These are phyloP conservation scores for Aphidius colemani DNA, from an alignment of 2,888 invertebrate genomes.

Conservation along the genomic window DNA sequence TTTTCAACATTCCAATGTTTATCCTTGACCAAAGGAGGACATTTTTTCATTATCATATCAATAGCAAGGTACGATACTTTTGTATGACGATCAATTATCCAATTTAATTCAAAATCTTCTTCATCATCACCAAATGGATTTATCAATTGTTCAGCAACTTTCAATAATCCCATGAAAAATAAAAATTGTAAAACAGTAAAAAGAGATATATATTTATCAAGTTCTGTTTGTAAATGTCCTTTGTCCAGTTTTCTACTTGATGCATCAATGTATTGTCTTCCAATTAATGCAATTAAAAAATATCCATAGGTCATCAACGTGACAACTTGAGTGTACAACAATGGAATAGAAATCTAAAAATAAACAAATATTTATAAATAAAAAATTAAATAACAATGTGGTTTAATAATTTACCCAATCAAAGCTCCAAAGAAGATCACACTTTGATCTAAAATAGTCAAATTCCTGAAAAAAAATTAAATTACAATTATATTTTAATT, in stretches of 20 bases:
- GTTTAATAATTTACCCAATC: constrained; percentile 62
- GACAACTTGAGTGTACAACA: constrained; percentile 70
- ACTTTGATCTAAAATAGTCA: constrained; percentile 64
- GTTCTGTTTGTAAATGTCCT: constrained; percentile 60
- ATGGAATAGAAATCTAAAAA: constrained; percentile 63
- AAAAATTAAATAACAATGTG: too few relatives aligned
- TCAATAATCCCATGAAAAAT: constrained; percentile 71
- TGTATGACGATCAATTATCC: constrained; percentile 67
- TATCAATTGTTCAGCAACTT: constrained; percentile 69
- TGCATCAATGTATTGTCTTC: constrained; percentile 65
- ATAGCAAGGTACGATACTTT: constrained; percentile 67
- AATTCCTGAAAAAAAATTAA: constrained; percentile 63
- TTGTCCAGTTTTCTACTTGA: constrained; percentile 33
- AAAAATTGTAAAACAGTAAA: constrained; percentile 70
- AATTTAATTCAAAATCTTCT: constrained; percentile 68
- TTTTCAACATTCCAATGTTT: constrained; percentile 63
- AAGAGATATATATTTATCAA: constrained; percentile 67
- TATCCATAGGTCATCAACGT: constrained; percentile 68
- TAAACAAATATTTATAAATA: too few relatives aligned
- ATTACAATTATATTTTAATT: not conserved
- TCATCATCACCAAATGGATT: constrained; percentile 71
- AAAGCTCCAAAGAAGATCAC: constrained; percentile 67
- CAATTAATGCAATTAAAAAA: constrained; percentile 66
- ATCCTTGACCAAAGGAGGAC: constrained; percentile 64
- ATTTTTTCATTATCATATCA: constrained; percentile 61